Percentiles rank a stretch among this genome's conserved stretches.
Evolutionary conservation across 2,797 vertebrate genomes (phyloP).

Genomic region (Acanthurus lineatus): DNA sequence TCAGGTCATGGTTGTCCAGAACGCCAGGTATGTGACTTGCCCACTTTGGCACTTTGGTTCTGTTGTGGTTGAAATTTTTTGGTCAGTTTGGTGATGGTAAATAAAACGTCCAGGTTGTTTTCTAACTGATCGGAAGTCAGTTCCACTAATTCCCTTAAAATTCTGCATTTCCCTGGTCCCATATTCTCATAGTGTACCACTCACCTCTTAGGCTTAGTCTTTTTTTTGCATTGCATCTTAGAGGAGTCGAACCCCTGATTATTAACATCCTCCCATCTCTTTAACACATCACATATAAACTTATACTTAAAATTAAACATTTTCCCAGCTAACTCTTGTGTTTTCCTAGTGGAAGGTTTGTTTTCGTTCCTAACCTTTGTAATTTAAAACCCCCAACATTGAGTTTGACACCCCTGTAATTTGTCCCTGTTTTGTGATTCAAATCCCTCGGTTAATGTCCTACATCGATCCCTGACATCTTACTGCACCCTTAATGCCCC

Average conservation of each 20-base stretch:
- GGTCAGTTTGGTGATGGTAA: slow-evolving; percentile 69
- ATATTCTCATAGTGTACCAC: slow-evolving; percentile 43
- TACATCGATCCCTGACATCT: slow-evolving; percentile 56
- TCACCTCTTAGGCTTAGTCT: slow-evolving; percentile 36
- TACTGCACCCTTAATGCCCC: slow-evolving; percentile 45
- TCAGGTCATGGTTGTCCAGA: slow-evolving; percentile 99
- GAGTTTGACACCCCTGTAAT: slow-evolving; percentile 48
- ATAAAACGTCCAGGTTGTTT: slow-evolving; percentile 38
- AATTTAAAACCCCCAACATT: slow-evolving; percentile 56
- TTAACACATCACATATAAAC: slow-evolving; percentile 50
- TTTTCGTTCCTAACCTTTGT: slow-evolving; percentile 60
- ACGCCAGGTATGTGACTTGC: slow-evolving; percentile 96
- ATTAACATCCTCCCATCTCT: slow-evolving; percentile 52
- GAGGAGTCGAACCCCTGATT: slow-evolving; percentile 27
- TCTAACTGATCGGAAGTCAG: slow-evolving; percentile 39
- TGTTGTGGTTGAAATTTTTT: slow-evolving; percentile 73
- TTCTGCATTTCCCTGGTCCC: slow-evolving; percentile 39
- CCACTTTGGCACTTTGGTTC: slow-evolving; percentile 76
- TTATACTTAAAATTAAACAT: slow-evolving; percentile 40
- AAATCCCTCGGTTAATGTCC: slow-evolving; percentile 48
- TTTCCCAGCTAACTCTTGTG: slow-evolving; percentile 58
- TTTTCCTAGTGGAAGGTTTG: slow-evolving; percentile 56
- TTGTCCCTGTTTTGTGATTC: slow-evolving; percentile 65
- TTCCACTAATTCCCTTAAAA: slow-evolving; percentile 62
- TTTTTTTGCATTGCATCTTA: slow-evolving; percentile 30